These are phyloP conservation scores for Macaria liturata DNA, from an alignment of 2,888 invertebrate genomes.

Conservation along the genomic window DNA sequence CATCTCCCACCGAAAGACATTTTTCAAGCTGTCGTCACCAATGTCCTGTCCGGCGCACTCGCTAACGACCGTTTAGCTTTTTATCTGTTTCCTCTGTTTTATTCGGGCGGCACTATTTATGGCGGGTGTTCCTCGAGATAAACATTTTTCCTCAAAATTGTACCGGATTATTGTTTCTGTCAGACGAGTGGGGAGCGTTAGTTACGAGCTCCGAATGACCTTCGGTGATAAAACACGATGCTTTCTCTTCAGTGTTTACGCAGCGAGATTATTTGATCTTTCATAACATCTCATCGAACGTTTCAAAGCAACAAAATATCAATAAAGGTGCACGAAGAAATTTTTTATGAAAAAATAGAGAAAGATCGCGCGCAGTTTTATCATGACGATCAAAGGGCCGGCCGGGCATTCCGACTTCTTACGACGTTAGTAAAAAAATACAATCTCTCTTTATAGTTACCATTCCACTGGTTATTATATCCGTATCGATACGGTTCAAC, in stretches of 20 bases:
- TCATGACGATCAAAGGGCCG: slow-evolving; percentile 82
- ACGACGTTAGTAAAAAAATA: slow-evolving; percentile 83
- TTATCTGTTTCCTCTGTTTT: slow-evolving; percentile 77
- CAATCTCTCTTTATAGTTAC: slow-evolving; percentile 83
- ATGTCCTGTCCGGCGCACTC: slow-evolving; percentile 44
- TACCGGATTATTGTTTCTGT: slow-evolving; percentile 77
- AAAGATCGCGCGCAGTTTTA: slow-evolving; percentile 76
- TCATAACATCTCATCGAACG: slow-evolving; percentile 49
- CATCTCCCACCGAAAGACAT: slow-evolving; percentile 37
- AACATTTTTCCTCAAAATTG: slow-evolving; percentile 74
- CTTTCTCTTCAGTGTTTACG: slow-evolving; percentile 25
- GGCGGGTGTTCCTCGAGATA: slow-evolving; percentile 76
- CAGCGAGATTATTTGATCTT: slow-evolving; percentile 33
- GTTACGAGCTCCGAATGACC: slow-evolving; percentile 71
- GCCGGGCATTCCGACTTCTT: slow-evolving; percentile 80
- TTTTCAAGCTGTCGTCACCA: slow-evolving; percentile 62
- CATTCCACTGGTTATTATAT: slow-evolving; percentile 82
- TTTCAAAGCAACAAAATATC: slow-evolving; percentile 55
- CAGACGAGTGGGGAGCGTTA: slow-evolving; percentile 65
- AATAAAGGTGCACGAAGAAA: slow-evolving; percentile 64
- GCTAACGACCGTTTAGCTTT: slow-evolving; percentile 67
- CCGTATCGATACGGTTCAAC: slow-evolving; percentile 76
- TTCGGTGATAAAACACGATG: slow-evolving; percentile 51
- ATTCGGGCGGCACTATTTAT: slow-evolving; percentile 73
- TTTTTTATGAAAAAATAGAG: slow-evolving; percentile 64